Evolutionary conservation across 1,140 invertebrate genomes (phyloP), one percentile per base, ranked within the genome.

Genomic region (Atopsyche davidsoni): DNA sequence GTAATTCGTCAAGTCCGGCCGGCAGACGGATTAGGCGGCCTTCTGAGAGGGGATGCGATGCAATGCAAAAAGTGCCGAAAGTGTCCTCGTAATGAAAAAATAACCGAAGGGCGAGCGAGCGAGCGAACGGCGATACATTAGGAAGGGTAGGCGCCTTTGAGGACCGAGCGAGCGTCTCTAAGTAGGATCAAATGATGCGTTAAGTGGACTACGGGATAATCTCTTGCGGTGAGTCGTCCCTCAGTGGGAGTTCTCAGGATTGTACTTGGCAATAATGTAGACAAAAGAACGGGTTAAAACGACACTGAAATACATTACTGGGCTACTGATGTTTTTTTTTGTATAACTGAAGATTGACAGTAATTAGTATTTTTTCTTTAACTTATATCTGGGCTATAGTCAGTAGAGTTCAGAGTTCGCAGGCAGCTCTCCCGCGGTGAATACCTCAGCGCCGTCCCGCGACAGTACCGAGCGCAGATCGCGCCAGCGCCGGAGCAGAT

Each of bases 131-230:
- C 32, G 2, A 13, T 13, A 13, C 32, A 34, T n/a, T n/a, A n/a
- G n/a, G 43, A 28, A 18, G 39, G n/a, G 16, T 13, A 24, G 31
- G 48, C 41, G 40, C 41, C 46, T 51, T 28, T n/a, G n/a, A n/a
- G 21, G 41, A 17, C 32, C 31, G 40, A 13, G 42, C 40, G 6
- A 23, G 17, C 11, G 4, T 11, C 25, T 24, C 18, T 40, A 42
- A 50, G 43, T 42, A 31, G 47, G 36, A 39, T 17, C 10, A 39
- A 4, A 4, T 18, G 11, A 13, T 18, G 36, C 47, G 47, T 11
- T 43, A 50, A 51, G 48, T 51, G 48, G 48, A 25, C 48, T 16
- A 42, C 28, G 28, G 23, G 32, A 14, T 48, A 41, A 48, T 48
- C 46, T 38, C n/a, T 28, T 28, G 24, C 17, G 3, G 16, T 22